Evolutionary conservation across 2,888 invertebrate genomes (phyloP), one percentile per base, ranked within the genome.

Genomic region (Parochlus steinenii): DNA sequence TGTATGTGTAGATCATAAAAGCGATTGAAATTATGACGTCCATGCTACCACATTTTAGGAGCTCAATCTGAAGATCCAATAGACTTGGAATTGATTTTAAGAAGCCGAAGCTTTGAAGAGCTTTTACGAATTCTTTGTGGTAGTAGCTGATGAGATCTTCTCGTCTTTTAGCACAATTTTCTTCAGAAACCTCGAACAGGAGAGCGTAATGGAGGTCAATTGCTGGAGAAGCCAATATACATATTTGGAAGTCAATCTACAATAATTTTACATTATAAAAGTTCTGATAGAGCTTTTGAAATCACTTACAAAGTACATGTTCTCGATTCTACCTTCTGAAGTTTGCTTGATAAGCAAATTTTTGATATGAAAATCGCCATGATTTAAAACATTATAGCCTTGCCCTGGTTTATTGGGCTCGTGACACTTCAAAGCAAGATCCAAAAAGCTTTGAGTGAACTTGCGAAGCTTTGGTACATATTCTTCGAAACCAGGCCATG

Each of bases 271-370:
- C n/a, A n/a, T n/a, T n/a, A n/a, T n/a, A n/a, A n/a, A n/a, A n/a
- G n/a, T n/a, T n/a, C n/a, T n/a, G n/a, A n/a, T n/a, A n/a, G n/a
- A n/a, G n/a, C n/a, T n/a, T n/a, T n/a, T n/a, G n/a, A n/a, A n/a
- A n/a, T 33, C 15, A 45, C 49, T 46, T 46, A 33, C 26, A 17
- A 33, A 18, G 19, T 19, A 26, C 17, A 33, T 14, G 4, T 33
- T 19, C 8, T 18, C 25, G 18, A 33, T 26, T 3, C 12, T 12
- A 11, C 11, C 16, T 15, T 19, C 26, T 14, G 18, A 25, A n/a
- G 12, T 15, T 6, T 7, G 8, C 10, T 33, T 33, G 10, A 33
- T 14, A 1, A 33, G 8, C 6, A 33, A 6, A 18, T 33, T 33
- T 7, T 33, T 33, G 7, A 18, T 6, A 26, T 33, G 33, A 18